These are phyloP conservation scores for Lichenostomus cassidix DNA, from an alignment of 2,113 vertebrate genomes.

Conservation along the genomic window DNA sequence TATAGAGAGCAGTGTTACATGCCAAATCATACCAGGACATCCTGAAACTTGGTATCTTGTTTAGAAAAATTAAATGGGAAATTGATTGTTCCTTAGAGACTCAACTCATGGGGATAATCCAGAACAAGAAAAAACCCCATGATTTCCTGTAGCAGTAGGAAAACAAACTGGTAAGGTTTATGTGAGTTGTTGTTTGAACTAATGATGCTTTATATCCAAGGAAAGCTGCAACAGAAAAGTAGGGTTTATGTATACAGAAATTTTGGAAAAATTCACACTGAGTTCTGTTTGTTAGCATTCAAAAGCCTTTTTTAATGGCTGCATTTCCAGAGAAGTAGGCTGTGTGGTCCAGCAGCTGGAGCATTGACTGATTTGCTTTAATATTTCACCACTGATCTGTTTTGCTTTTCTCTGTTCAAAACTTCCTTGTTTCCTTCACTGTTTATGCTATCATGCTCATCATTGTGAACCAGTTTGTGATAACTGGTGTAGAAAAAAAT, in stretches of 20 bases:
- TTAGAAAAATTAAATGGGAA: conserved; percentile 25
- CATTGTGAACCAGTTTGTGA: background rate
- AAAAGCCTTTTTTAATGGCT: background rate
- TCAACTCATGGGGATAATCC: background rate
- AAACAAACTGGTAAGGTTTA: background rate
- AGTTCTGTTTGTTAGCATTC: background rate
- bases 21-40: conserved; percentile 7
- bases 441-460: background rate
- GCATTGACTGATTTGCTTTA: background rate
- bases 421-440: background rate
- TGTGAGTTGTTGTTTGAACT: background rate
- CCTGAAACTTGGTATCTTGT: conserved; percentile 21
- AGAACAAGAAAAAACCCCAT: background rate
- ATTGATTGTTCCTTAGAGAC: background rate
- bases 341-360: background rate
- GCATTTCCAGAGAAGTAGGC: background rate
- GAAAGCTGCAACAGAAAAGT: background rate
- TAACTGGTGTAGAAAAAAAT: background rate
- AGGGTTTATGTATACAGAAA: background rate
- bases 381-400: background rate
- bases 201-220: background rate
- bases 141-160: conserved; percentile 31
- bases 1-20: background rate
- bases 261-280: background rate
- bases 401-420: background rate